Conservation (phyloP, 2,113 vertebrate genomes). For the Triplophysa rosa region DNA sequence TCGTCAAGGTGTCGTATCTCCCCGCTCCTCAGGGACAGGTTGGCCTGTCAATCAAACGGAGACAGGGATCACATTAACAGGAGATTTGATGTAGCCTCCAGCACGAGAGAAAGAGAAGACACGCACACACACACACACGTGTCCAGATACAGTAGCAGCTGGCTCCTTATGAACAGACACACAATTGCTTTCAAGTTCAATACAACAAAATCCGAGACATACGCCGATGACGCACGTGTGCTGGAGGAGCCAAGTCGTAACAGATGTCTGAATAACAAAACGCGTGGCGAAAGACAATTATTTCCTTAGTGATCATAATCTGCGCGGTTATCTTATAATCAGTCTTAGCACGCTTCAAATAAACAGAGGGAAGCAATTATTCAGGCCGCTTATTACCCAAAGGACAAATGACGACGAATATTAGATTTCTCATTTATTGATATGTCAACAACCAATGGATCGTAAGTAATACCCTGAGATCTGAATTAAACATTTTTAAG, state of each 20-base stretch:
- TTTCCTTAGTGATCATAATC: slow-evolving; percentile 37
- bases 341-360: slow-evolving; percentile 18
- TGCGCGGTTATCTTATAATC: slow-evolving; percentile 35
- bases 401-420: slow-evolving; percentile 30
- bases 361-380: slow-evolving; percentile 33
- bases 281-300: slow-evolving; percentile 2
- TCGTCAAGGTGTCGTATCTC: slow-evolving; percentile 23
- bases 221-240: neutral
- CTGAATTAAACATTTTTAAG: slow-evolving; percentile 8
- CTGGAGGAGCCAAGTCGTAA: slow-evolving; percentile 10
- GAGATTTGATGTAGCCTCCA: slow-evolving; percentile 38
- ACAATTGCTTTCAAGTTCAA: slow-evolving; percentile 11
- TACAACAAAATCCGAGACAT: slow-evolving; percentile 25
- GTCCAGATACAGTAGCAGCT: slow-evolving; percentile 14
- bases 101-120: slow-evolving; percentile 8
- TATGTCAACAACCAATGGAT: slow-evolving; percentile 34
- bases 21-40: slow-evolving; percentile 28
- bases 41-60: slow-evolving; percentile 45
- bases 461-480: neutral
- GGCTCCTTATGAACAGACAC: neutral
- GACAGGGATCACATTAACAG: slow-evolving; percentile 43
- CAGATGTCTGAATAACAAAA: slow-evolving; percentile 41
- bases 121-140: slow-evolving; percentile 6
- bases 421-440: slow-evolving; percentile 31
- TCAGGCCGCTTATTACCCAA: slow-evolving; percentile 35